These are phyloP conservation scores for Dipus sagitta DNA, from an alignment of 2,797 vertebrate genomes.

Conservation along the genomic window DNA sequence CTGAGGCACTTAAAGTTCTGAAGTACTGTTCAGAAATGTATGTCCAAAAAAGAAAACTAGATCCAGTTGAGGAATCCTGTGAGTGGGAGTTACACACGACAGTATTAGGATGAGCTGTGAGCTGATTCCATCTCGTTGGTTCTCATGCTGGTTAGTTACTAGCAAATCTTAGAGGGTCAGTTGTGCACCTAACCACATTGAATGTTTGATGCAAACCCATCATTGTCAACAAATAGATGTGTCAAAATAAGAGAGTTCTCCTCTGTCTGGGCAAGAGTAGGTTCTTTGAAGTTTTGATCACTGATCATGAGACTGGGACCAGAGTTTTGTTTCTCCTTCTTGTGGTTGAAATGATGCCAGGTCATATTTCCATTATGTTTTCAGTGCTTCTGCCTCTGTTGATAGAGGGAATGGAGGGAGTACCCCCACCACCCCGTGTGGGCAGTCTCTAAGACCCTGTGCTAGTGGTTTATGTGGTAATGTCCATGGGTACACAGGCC, in stretches of 20 bases:
- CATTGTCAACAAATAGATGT: not conserved
- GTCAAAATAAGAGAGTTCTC: constrained; percentile 12
- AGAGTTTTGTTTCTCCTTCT: not conserved
- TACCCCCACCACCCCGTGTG: rapidly evolving
- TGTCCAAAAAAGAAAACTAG: not conserved
- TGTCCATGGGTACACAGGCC: rapidly evolving
- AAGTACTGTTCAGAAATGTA: not conserved
- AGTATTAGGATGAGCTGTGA: not conserved
- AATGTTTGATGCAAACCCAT: not conserved
- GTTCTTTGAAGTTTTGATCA: not conserved
- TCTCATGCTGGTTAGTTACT: not conserved
- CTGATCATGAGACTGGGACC: not conserved
- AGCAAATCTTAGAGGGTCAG: not conserved
- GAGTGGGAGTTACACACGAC: not conserved
- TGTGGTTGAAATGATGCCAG: not conserved
- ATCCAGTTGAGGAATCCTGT: not conserved
- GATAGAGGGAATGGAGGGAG: too few species aligned
- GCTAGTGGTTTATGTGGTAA: rapidly evolving
- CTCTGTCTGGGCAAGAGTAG: not conserved
- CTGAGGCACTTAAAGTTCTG: not conserved
- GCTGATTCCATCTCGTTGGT: not conserved
- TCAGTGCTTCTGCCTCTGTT: too few species aligned
- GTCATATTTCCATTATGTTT: rapidly evolving
- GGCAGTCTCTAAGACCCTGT: too few species aligned
- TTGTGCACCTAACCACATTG: not conserved